Conservation (phyloP, 2,888 invertebrate species). For the Dicycla oo region DNA sequence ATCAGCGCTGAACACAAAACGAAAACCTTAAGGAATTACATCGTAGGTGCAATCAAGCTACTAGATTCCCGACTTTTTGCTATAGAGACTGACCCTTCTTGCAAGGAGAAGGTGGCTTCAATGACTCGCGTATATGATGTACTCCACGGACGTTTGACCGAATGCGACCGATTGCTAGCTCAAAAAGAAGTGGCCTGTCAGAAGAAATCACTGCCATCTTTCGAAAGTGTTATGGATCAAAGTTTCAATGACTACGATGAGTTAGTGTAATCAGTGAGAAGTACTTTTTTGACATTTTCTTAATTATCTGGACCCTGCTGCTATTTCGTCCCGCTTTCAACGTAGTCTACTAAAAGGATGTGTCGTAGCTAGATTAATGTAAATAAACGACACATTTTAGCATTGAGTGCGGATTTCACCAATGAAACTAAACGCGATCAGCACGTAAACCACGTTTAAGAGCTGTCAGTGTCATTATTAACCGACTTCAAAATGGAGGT, state of each 20-base stretch:
- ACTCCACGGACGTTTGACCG: slow-evolving; percentile 84
- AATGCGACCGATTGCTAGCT: slow-evolving; percentile 84
- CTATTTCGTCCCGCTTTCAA: slow-evolving; percentile 56
- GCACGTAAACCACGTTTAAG: no score
- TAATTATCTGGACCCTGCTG: slow-evolving; percentile 36
- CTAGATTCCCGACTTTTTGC: slow-evolving; percentile 88
- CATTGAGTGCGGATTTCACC: no score
- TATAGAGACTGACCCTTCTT: slow-evolving; percentile 87
- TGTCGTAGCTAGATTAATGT: slow-evolving; percentile 41
- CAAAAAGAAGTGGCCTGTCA: slow-evolving; percentile 78
- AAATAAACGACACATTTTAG: slow-evolving; percentile 37
- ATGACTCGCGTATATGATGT: slow-evolving; percentile 88
- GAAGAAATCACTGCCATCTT: slow-evolving; percentile 72
- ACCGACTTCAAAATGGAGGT: no score
- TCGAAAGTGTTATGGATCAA: slow-evolving; percentile 82
- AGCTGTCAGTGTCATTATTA: no score
- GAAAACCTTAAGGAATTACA: slow-evolving; percentile 87
- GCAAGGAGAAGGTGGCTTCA: slow-evolving; percentile 88
- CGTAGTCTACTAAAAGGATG: slow-evolving; percentile 28
- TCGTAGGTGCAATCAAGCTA: slow-evolving; percentile 88
- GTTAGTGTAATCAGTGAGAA: slow-evolving; percentile 72
- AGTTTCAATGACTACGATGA: slow-evolving; percentile 84
- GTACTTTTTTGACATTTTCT: slow-evolving; percentile 10
- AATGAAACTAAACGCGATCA: no score
- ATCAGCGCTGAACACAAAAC: slow-evolving; percentile 87